These are phyloP conservation scores for Coracias cyanogaster DNA, from an alignment of 2,797 vertebrate genomes.

Conservation along the genomic window DNA sequence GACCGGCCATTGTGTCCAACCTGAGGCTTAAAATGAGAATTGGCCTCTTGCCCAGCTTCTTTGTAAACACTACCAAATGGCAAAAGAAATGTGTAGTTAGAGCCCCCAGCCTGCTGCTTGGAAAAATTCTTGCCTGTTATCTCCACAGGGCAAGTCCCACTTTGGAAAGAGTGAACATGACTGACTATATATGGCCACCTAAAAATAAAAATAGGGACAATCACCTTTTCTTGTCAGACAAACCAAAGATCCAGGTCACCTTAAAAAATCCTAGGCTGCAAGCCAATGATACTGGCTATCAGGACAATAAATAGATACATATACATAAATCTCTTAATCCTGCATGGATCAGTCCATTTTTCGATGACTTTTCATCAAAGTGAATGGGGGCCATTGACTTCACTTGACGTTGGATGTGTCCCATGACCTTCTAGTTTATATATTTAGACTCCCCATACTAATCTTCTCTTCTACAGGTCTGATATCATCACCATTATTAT, in stretches of 20 bases:
- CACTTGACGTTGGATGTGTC: background rate
- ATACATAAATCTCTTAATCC: background rate
- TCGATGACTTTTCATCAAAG: background rate
- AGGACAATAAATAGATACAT: background rate
- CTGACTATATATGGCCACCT: background rate
- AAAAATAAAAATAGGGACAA: constrained; percentile 36
- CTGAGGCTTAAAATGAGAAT: constrained; percentile 6
- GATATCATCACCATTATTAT: constrained; percentile 66
- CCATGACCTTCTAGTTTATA: constrained; percentile 63
- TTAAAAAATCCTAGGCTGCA: constrained; percentile 20
- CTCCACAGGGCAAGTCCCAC: background rate
- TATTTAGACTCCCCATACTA: constrained; percentile 48
- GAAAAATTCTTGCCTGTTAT: background rate
- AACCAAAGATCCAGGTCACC: constrained; percentile 5
- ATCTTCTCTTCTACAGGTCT: constrained; percentile 32
- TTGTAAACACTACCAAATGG: constrained; percentile 26
- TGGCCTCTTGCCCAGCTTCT: constrained; percentile 47
- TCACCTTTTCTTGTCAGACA: background rate
- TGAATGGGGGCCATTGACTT: background rate
- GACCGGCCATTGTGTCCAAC: constrained; percentile 30
- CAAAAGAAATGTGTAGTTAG: background rate
- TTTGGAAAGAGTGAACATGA: background rate
- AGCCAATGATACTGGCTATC: background rate
- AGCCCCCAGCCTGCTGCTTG: background rate
- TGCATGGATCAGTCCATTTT: background rate